Conservation (phyloP, 2,888 invertebrate genomes). For the Molanna angustata region DNA sequence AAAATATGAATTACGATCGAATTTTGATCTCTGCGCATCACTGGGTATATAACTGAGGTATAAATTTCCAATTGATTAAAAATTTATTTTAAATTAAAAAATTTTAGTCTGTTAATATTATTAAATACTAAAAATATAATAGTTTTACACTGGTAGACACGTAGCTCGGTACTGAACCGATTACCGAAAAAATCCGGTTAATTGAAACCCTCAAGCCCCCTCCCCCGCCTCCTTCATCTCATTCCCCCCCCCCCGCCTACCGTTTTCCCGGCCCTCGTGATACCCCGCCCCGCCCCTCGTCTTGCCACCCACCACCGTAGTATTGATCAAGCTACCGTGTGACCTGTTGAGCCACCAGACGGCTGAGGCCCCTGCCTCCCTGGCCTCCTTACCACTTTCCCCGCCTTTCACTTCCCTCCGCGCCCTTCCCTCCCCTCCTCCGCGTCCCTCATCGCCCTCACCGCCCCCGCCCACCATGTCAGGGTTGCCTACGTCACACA, state of each 20-base stretch:
- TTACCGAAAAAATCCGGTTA: no score
- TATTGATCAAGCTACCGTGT: conserved; percentile 35
- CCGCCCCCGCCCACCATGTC: not conserved
- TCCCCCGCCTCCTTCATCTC: conserved; percentile 48
- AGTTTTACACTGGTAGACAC: no score
- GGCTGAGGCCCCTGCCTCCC: conserved; percentile 40
- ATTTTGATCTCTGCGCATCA: no score
- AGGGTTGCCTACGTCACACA: conserved; percentile 16
- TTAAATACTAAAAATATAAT: no score
- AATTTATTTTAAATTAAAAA: no score
- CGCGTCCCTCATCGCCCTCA: conserved; percentile 38
- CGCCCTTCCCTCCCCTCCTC: conserved; percentile 41
- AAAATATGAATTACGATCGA: no score
- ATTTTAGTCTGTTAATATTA: no score
- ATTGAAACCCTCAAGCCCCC: conserved; percentile 38
- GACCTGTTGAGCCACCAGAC: conserved; percentile 55
- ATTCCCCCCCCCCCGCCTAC: not conserved
- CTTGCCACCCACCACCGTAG: conserved; percentile 42
- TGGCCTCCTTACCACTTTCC: conserved; percentile 1
- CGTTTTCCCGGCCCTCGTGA: conserved; percentile 42
- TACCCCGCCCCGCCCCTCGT: conserved; percentile 42
- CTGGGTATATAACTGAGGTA: no score
- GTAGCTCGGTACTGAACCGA: no score
- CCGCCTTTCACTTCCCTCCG: not conserved
- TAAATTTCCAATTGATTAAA: no score